Base-by-base conservation (phyloP, 2,797 vertebrate genomes). In the Danionella dracula region DNA sequence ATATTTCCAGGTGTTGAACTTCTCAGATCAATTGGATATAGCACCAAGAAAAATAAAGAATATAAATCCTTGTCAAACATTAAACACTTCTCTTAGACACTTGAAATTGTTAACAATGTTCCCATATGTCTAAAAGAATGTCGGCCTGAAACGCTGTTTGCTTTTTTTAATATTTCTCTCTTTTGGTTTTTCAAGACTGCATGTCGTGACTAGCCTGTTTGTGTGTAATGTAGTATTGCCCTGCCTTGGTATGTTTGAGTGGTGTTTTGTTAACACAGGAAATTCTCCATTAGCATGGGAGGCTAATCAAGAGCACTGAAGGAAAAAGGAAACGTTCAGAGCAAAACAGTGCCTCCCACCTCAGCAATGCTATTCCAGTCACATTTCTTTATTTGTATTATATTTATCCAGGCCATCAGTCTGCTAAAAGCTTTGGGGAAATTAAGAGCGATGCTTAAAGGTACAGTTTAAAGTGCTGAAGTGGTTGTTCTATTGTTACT, bases 271-370 rank as follows among this genome's bases (percentile, higher is more conserved):
- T 76, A 75, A 67, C 59, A 78, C 83, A 88, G 87, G 82, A 90
- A 88, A 82, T 76, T 79, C 79, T 79, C 81, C 82, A 87, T 89
- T 89, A 85, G 77, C 65, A 68, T 42, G 66, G 78, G 65, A 71
- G 72, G 64, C 73, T 85, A 84, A 88, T 88, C 80, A 82, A 76
- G 80, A 69, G 66, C 54, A 41, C 60, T 77, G 66, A 70, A 60
- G 76, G 77, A 70, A 76, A 76, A 76, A 76, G 78, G 73, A 71
- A 79, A 75, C 61, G 70, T 73, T 64, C 53, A 75, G 66, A 65
- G 62, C 60, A 75, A 79, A 82, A 79, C 66, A 82, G 46, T 56
- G 58, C 10, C n/a, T 56, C 51, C 72, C 71, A 48, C 37, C 56
- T 54, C 13, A 42, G 8, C 38, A 46, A 31, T 42, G 29, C 53